Base-by-base conservation (phyloP, 2,888 invertebrate species). In the Ichneumoninae sp. region DNA sequence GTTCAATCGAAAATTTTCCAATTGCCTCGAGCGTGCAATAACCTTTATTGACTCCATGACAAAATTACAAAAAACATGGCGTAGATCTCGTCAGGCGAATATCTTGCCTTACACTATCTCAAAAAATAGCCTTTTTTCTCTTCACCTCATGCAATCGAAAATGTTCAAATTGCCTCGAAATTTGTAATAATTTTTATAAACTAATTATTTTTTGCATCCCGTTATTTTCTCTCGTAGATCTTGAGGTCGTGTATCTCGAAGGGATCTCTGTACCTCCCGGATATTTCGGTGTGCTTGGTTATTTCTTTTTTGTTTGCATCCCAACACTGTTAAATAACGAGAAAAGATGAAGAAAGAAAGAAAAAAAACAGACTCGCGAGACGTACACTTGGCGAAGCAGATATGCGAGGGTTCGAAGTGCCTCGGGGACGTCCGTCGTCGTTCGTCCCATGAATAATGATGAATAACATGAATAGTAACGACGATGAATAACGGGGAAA, bases 61-160 rank as follows among this genome's bases (percentile, higher is more conserved):
- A 5, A 36, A 36, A 36, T 6, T 7, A 1, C 4, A 26, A 26
- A 33, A 33, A 33, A 5, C 0, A 33, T 16, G 13, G 16, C 52
- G 52, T 0, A 16, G 16, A 52, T 52, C 7, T n/a, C 19, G 52
- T 33, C 5, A 90, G 91, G 92, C 92, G 86, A 86, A 74, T 8
- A 19, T 54, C 40, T 19, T 0, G 7, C 26, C 26, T 26, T 26
- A 26, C 57, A 7, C 3, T 30, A 4, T 33, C 10, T 57, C 13
- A 10, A 7, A 22, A 10, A 60, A 13, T 22, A 3, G 26, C 7
- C 16, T 50, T 50, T 50, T n/a, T 52, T 19, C 7, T 16, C 16
- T 4, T 16, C 3, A n/a, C 6, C n/a, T 54, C 7, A 8, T 19
- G 19, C 5, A 19, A 52, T 52, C 6, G 19, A 52, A 19, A 52